Evolutionary conservation across 35 echinoderm and acorn worm species (phyloP).

Genomic region (Apostichopus californicus): DNA sequence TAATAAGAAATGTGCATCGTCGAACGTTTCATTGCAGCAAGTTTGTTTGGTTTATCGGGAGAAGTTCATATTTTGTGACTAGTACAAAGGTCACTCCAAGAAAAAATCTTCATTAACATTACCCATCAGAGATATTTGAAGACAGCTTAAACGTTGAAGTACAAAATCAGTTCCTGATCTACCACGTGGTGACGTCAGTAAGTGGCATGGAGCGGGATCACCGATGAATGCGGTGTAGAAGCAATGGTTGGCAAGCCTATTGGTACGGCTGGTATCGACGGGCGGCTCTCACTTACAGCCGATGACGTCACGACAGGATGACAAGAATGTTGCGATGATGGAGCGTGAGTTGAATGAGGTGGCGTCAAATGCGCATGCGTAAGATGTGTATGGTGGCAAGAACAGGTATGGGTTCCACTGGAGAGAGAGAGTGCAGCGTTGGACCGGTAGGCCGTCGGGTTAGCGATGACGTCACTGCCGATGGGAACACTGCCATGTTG

Average conservation of each 20-base stretch:
- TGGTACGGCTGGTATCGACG: not conserved
- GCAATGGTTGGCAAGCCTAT: slow-evolving; percentile 25
- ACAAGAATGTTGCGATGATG: slow-evolving; percentile 44
- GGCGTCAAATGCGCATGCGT: not conserved
- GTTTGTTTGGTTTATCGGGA: too few relatives aligned
- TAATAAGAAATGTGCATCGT: too few relatives aligned
- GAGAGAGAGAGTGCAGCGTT: not conserved
- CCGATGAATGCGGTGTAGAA: slow-evolving; percentile 41
- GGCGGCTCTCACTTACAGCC: slow-evolving; percentile 16
- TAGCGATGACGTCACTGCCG: slow-evolving; percentile 29
- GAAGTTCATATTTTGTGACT: too few relatives aligned
- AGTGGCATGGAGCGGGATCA: slow-evolving; percentile 43
- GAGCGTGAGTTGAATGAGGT: slow-evolving; percentile 35
- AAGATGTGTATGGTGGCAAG: slow-evolving; percentile 54
- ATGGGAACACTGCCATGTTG: not conserved
- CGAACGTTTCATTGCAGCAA: too few relatives aligned
- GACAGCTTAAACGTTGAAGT: too few relatives aligned
- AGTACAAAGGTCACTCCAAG: too few relatives aligned
- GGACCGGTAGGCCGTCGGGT: slow-evolving; percentile 7
- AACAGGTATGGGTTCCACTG: slow-evolving; percentile 45
- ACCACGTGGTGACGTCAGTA: slow-evolving; percentile 21
- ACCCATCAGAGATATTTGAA: too few relatives aligned
- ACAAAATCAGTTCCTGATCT: not conserved
- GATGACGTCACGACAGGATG: slow-evolving; percentile 55
- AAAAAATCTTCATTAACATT: too few relatives aligned